Percentiles rank a stretch among this genome's conserved stretches.
These are phyloP conservation scores for Diadromus collaris DNA, from an alignment of 2,888 invertebrate species.

Conservation along the genomic window DNA sequence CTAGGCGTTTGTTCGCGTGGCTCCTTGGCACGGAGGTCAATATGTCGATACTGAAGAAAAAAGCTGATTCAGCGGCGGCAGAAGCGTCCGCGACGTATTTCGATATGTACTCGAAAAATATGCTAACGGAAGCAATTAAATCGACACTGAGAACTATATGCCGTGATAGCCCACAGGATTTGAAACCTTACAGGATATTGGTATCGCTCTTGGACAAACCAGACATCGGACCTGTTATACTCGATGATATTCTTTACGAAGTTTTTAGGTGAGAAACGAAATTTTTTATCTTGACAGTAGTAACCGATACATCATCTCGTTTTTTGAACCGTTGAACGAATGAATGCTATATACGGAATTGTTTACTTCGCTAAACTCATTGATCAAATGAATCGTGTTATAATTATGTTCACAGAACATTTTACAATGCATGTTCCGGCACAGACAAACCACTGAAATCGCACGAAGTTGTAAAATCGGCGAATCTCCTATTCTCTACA, in stretches of 20 bases:
- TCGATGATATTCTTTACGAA: constrained; percentile 89
- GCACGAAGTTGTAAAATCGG: constrained; percentile 90
- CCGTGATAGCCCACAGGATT: constrained; percentile 83
- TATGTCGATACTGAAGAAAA: constrained; percentile 75
- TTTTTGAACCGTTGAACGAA: neutral
- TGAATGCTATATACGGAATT: neutral
- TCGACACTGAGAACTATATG: constrained; percentile 82
- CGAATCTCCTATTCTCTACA: constrained; percentile 91
- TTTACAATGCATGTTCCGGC: constrained; percentile 76
- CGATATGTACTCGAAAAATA: constrained; percentile 85
- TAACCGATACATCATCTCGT: neutral
- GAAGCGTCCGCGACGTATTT: constrained; percentile 83
- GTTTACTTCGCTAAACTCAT: too few species aligned
- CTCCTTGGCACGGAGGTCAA: constrained; percentile 88
- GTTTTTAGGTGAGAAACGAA: constrained; percentile 83
- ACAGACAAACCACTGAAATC: constrained; percentile 78
- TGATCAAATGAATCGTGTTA: neutral
- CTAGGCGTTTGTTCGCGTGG: constrained; percentile 92
- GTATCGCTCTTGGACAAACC: constrained; percentile 93
- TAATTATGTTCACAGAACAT: constrained; percentile 71
- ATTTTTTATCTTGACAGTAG: neutral
- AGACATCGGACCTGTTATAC: constrained; percentile 90
- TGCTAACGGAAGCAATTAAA: constrained; percentile 85
- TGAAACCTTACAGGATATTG: constrained; percentile 89
- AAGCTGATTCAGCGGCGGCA: constrained; percentile 71